Conservation (phyloP, 2,797 vertebrate species). For the Lophius americanus region DNA sequence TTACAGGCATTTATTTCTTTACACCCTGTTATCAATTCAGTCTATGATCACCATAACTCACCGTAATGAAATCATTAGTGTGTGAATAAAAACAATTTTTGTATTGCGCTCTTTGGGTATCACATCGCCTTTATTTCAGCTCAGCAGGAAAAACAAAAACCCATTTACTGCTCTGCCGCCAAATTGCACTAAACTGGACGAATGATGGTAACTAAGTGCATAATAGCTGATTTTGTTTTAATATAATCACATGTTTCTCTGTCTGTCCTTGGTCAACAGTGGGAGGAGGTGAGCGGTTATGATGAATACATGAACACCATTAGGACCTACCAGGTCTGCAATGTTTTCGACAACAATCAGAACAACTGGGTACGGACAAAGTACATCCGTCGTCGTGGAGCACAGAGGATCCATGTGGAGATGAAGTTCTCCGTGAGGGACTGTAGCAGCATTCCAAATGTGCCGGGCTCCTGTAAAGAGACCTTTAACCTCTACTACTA, state of each 20-base stretch:
- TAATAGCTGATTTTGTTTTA: not conserved
- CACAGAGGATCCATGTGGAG: conserved; percentile 96
- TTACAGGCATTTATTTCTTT: conserved; percentile 38
- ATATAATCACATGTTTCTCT: conserved; percentile 26
- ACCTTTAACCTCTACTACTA: conserved; percentile 99
- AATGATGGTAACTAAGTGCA: conserved; percentile 10
- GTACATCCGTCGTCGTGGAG: conserved; percentile 92
- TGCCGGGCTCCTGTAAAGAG: conserved; percentile 98
- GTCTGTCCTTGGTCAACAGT: conserved; percentile 80
- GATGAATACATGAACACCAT: conserved; percentile 99
- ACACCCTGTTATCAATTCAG: conserved; percentile 3
- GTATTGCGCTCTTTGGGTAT: conserved; percentile 15
- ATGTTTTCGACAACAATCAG: conserved; percentile 96
- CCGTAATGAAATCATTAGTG: too few relatives aligned
- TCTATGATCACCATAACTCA: too few relatives aligned
- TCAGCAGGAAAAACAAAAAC: conserved; percentile 32
- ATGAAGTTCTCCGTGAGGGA: conserved; percentile 99
- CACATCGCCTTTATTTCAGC: conserved; percentile 29
- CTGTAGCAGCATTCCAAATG: conserved; percentile 97
- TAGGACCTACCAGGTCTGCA: conserved; percentile 98
- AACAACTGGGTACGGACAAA: conserved; percentile 99
- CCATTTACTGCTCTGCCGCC: conserved; percentile 40
- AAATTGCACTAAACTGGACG: conserved; percentile 43
- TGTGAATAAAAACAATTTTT: too few relatives aligned
- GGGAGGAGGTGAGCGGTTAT: conserved; percentile 99